Evolutionary conservation across 2,888 invertebrate genomes (phyloP).

Genomic region (Drosophila stalkeri): DNA sequence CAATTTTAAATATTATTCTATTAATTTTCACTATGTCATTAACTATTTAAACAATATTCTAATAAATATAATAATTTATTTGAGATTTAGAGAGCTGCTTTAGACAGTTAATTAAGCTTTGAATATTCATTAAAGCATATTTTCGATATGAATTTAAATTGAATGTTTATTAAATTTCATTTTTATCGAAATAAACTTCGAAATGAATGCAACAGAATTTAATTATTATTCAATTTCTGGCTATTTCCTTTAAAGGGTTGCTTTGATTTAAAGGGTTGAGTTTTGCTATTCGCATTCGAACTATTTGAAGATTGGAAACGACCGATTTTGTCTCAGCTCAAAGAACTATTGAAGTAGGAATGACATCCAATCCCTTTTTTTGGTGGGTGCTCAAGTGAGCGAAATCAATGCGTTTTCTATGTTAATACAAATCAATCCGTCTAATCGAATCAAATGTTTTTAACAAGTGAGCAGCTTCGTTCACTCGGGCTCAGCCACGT

Average conservation of each 20-base stretch:
- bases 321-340: neutral
- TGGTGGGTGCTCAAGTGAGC: conserved; percentile 50
- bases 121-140: neutral
- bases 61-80: neutral
- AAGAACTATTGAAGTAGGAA: conserved; percentile 3
- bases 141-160: neutral
- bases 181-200: fast-evolving
- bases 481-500: conserved; percentile 48
- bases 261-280: conserved; percentile 7
- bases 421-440: conserved; percentile 79
- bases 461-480: conserved; percentile 70
- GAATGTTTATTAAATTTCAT: neutral
- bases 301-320: conserved; percentile 23
- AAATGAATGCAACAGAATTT: neutral
- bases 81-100: neutral
- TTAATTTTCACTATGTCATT: conserved; percentile 15
- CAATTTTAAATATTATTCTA: neutral
- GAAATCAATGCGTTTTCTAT: conserved; percentile 74
- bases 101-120: neutral
- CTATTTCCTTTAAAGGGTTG: neutral
- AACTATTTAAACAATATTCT: neutral
- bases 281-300: conserved; percentile 8
- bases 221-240: neutral
- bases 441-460: conserved; percentile 78
- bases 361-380: conserved; percentile 1